Base-by-base conservation (phyloP, 1,140 invertebrate genomes). In the Cherax destructor region DNA sequence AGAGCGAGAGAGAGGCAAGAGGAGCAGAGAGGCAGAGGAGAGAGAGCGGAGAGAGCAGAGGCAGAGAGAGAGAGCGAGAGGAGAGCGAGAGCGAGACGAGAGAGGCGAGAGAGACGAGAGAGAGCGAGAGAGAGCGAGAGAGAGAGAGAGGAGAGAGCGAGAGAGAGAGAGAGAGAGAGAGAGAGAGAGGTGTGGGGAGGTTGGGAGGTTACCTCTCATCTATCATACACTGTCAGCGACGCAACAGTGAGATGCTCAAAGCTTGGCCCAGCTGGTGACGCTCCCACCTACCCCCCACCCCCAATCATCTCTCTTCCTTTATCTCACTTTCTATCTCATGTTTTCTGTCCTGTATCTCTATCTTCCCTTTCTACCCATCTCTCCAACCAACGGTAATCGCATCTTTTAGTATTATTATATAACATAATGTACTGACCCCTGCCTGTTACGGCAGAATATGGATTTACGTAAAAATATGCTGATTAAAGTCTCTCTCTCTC, bases 131-230 rank as follows among this genome's bases (percentile, higher is more conserved):
- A 65, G 18, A 65, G 61, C 3, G 18, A 16, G 61, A 11, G 52
- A 65, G 56, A 65, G 81, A 41, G 11, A 61, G 59, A 61, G 50
- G 80, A 83, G 80, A 83, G 52, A 83, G 50, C 65, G 81, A 65
- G 81, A 61, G 80, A 52, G 79, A 50, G 61, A 65, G 4, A 30
- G 76, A 77, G 76, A 77, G 76, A 79, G 81, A 83, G 81, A 65
- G 81, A 65, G 81, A 65, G 56, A 65, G 81, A 61, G 10, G 81
- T 59, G 24, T 18, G 6, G 47, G 10, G 16, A 49, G 49, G 78
- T 79, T 50, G 76, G 7, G 76, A 79, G 81, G 65, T 6, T 18
- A 4, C 41, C 49, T 47, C 9, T 79, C 77, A 49, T 50, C 16
- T 24, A 79, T 49, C 77, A 79, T 18, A 47, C 76, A 78, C 30